Percentiles rank a stretch among this genome's conserved stretches.
Conservation (phyloP, 2,113 vertebrate genomes). For the Dendropsophus ebraccatus region DNA sequence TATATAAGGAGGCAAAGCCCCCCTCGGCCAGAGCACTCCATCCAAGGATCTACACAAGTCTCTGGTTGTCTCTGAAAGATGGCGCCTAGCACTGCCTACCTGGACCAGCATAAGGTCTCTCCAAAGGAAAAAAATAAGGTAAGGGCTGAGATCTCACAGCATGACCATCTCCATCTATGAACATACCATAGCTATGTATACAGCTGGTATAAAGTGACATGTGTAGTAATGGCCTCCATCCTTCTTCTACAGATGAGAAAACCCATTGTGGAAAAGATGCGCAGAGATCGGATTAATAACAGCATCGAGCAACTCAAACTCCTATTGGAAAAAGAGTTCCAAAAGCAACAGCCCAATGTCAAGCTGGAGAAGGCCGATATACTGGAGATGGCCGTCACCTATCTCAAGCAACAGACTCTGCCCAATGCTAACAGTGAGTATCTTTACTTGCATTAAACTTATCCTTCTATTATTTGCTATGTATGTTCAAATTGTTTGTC, state of each 20-base stretch:
- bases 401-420: slow-evolving; percentile 71
- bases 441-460: neutral
- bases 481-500: neutral
- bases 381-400: slow-evolving; percentile 71
- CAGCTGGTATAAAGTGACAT: neutral
- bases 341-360: slow-evolving; percentile 68
- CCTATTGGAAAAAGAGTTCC: slow-evolving; percentile 71
- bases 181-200: neutral
- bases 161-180: neutral
- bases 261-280: slow-evolving; percentile 81
- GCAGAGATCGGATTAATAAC: slow-evolving; percentile 84
- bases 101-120: slow-evolving; percentile 63
- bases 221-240: slow-evolving; percentile 10
- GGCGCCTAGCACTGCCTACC: slow-evolving; percentile 67
- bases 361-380: slow-evolving; percentile 76
- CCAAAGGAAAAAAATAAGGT: slow-evolving; percentile 75
- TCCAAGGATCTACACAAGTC: neutral
- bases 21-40: neutral
- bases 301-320: slow-evolving; percentile 84
- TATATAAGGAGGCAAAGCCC: slow-evolving; percentile 64
- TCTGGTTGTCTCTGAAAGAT: slow-evolving; percentile 53
- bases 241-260: slow-evolving; percentile 75
- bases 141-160: slow-evolving; percentile 53
- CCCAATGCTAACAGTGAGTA: slow-evolving; percentile 67
- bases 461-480: neutral